Evolutionary conservation across 2,113 vertebrate genomes (phyloP).

Genomic region (Sterna hirundo): DNA sequence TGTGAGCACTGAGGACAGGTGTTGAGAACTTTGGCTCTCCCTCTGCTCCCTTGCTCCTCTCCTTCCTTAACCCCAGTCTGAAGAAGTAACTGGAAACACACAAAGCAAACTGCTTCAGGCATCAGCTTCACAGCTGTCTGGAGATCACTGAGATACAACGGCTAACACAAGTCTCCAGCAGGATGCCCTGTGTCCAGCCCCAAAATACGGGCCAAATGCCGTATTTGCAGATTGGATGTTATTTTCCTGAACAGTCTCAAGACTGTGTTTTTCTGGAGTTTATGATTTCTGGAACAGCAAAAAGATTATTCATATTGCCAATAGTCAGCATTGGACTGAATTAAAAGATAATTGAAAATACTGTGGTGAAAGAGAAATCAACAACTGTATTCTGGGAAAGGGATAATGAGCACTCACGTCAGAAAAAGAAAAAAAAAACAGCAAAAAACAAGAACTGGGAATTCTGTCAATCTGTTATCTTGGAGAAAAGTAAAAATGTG

Average conservation of each 20-base stretch:
- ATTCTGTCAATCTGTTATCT: neutral
- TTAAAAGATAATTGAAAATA: neutral
- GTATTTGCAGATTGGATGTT: neutral
- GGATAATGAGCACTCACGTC: neutral
- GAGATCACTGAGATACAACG: neutral
- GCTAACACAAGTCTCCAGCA: neutral
- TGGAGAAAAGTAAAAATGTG: neutral
- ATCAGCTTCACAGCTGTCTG: neutral
- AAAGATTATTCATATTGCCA: neutral
- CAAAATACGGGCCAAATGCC: neutral
- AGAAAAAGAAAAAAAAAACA: neutral
- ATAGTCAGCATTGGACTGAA: neutral
- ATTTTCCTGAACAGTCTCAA: neutral
- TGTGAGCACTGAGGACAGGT: neutral
- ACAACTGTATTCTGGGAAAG: slow-evolving; percentile 36
- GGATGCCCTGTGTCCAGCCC: neutral
- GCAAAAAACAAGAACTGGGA: neutral
- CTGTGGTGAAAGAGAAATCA: neutral
- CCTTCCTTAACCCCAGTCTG: neutral
- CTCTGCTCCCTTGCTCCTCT: neutral
- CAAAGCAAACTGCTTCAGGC: neutral
- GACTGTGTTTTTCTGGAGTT: neutral
- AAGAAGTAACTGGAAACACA: rapidly evolving
- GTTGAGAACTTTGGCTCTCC: neutral
- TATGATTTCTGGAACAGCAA: neutral